Evolutionary conservation across 2,888 invertebrate species (phyloP), one percentile per base, ranked within the genome.

Genomic region (Drosophila meridiana): DNA sequence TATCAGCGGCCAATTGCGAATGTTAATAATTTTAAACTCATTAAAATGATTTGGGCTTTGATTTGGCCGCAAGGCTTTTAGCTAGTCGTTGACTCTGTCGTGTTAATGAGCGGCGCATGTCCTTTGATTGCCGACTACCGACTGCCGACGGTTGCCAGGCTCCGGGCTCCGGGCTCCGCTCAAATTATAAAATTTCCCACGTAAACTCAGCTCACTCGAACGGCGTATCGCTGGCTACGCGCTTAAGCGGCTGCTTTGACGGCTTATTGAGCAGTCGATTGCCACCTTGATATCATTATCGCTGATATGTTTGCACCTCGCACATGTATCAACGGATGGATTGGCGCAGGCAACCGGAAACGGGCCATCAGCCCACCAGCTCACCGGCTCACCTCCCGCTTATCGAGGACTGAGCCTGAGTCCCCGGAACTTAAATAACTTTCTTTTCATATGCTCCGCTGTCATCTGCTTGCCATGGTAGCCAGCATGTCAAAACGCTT

Each of bases 401-500:
- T 81, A 85, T 83, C 81, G 73, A 9, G 34, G 26, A 48, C 56
- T 9, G 20, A n/a, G 42, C 1, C 8, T 56, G 43, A 26, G 59
- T 13, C 32, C 14, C 40, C 11, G 47, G 60, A 86, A 70, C 86
- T 82, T 80, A 78, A 80, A 78, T 68, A 88, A 88, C 78, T 88
- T 88, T 59, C 69, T 68, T 76, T 72, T 64, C 64, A 48, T 69
- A 50, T 47, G 57, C 52, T 71, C 20, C 20, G 70, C 26, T 47
- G 34, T 52, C 53, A 57, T 60, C 64, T 57, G 34, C 20, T 20
- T 20, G 74, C 58, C 69, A 55, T 55, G 68, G 61, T 73, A 61
- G 87, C 77, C 83, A 75, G 85, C 87, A 86, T 87, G 87, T 88
- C 87, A 87, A 87, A 88, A 86, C 86, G 89, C 87, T 88, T 87